phyloP scores from a whole-genome alignment of 1,140 invertebrate species.

The Drosophila bifasciata region DNA sequence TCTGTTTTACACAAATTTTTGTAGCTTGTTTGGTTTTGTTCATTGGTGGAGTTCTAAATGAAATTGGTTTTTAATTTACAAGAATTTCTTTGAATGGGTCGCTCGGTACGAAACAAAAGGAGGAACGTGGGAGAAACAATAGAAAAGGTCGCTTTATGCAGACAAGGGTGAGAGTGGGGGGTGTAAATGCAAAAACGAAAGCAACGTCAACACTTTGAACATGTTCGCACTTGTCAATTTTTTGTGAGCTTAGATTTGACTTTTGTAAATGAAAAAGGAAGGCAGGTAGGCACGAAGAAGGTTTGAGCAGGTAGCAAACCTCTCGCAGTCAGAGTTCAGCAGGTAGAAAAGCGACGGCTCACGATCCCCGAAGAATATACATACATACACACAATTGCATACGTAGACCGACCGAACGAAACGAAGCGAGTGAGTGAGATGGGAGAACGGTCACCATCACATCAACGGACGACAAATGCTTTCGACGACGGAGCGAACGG shows the following conservation, averaged over 20 bases:
- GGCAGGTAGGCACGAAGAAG: too few species aligned
- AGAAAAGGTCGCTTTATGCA: conserved; percentile 26
- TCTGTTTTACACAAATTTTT: conserved; percentile 49
- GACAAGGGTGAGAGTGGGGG: not conserved
- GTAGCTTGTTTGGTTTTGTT: conserved; percentile 44
- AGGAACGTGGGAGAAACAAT: conserved; percentile 15
- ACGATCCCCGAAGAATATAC: too few species aligned
- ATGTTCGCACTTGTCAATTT: not conserved
- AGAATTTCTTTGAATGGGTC: conserved; percentile 19
- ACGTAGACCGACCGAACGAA: too few species aligned
- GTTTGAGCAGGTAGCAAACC: too few species aligned
- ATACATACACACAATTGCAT: too few species aligned
- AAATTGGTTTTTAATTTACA: conserved; percentile 63
- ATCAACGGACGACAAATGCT: too few species aligned
- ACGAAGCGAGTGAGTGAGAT: too few species aligned
- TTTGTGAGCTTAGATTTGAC: not conserved
- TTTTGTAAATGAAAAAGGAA: not conserved
- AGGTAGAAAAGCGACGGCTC: too few species aligned
- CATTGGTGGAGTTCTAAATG: conserved; percentile 58
- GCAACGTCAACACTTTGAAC: not conserved
- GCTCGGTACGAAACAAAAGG: conserved; percentile 3
- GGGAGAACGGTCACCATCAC: too few species aligned
- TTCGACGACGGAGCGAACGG: too few species aligned
- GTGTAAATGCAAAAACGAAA: not conserved
- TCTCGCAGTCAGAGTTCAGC: too few species aligned